phyloP scores from a whole-genome alignment of 2,113 vertebrate genomes.

The Pteropus alecto region DNA sequence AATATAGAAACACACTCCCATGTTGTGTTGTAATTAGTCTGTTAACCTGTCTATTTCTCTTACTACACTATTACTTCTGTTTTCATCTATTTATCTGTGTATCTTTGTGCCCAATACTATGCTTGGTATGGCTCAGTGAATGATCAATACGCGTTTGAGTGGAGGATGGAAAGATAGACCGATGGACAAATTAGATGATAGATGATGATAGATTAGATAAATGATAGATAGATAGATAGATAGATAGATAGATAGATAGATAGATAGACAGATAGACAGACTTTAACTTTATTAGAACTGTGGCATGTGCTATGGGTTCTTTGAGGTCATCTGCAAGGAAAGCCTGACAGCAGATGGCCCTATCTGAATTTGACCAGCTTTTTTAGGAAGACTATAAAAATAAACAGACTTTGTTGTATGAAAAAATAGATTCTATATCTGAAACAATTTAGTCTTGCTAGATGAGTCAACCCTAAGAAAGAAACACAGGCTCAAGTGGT shows the following conservation, averaged over 20 bases:
- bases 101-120: background rate
- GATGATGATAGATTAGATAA: background rate
- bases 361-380: background rate
- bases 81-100: background rate
- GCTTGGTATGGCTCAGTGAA: background rate
- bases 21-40: background rate
- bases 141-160: background rate
- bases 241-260: background rate
- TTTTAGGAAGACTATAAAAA: constrained; percentile 20
- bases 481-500: background rate
- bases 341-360: background rate
- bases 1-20: background rate
- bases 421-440: constrained; percentile 14
- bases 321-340: background rate
- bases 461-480: constrained; percentile 42
- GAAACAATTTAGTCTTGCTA: constrained; percentile 31
- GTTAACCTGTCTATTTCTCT: background rate
- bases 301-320: background rate
- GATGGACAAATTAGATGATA: background rate
- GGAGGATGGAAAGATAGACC: background rate
- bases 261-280: background rate
- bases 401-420: background rate
- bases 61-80: background rate
- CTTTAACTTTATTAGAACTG: background rate
- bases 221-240: background rate